Evolutionary conservation across 2,888 invertebrate species (phyloP), one percentile per base, ranked within the genome.

Genomic region (Ligdia adustata): DNA sequence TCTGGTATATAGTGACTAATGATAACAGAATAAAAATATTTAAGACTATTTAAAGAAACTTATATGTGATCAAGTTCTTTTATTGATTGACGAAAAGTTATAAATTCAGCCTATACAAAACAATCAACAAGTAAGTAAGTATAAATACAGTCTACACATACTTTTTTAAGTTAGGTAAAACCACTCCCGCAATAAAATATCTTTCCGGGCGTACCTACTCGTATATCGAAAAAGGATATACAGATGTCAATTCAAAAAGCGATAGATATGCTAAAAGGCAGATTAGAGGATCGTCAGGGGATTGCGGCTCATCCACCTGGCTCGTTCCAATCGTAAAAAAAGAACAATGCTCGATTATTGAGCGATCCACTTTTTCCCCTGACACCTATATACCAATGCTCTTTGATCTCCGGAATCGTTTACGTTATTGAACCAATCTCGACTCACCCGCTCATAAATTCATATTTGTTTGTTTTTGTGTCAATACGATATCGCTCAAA

Each of bases 331-430:
- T 54, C 43, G 33, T 3, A 9, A 47, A 40, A 34, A 47, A 47
- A 34, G 28, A 38, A 34, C 46, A 40, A 15, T 24, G 40, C 60
- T 61, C 66, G 60, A 64, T 66, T 64, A 66, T 64, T 59, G 63
- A 65, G 58, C 57, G 58, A 62, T 55, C 57, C 60, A 61, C 64
- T 71, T 74, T 70, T 33, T 68, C 65, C 62, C 64, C 55, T 52
- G 60, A 44, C 61, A 56, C 62, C 57, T 55, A 62, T 62, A 22
- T n/a, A 22, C 22, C 22, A n/a, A 46, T 51, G 54, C 60, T 63
- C 69, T 75, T 73, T 72, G 71, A 75, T 72, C 64, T 68, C 61
- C 60, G 45, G 51, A 66, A 68, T 66, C 62, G 61, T 65, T 72
- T 65, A 64, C 61, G 59, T 70, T 67, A 68, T 67, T 66, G 63